Evolutionary conservation across 2,888 invertebrate genomes (phyloP), one percentile per base, ranked within the genome.

Genomic region (Sylvicola cinctus): DNA sequence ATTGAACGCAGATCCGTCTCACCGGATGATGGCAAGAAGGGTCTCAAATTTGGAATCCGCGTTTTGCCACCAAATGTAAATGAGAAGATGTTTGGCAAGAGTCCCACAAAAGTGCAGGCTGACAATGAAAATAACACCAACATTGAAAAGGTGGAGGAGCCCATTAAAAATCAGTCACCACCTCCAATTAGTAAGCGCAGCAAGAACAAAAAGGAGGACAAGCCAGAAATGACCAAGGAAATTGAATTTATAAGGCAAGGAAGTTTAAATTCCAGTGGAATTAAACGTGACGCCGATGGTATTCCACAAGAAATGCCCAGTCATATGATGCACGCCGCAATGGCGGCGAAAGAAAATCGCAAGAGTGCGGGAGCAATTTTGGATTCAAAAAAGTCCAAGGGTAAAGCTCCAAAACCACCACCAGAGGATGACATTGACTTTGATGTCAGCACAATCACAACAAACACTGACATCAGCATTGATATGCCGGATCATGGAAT

Each of bases 401-500:
- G 76, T 1, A 76, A 76, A 57, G 77, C 78, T 2, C 79, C 78
- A 1, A 68, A 69, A 0, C 77, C 75, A 2, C 77, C 77, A 30
- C 36, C 36, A 26, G 29, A 32, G 13, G 31, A 28, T 29, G 41
- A 41, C 14, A 25, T 38, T 13, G n/a, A n/a, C n/a, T n/a, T n/a
- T n/a, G 34, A 39, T 29, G 38, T 30, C 14, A 34, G 32, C 23
- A 39, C 38, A 16, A 31, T 31, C 15, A 37, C 37, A 33, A 33
- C 31, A 25, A 31, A 31, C 13, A 32, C 36, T 8, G 39, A 37
- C 29, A 30, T 40, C 20, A 40, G 30, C 16, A n/a, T 37, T 16
- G 34, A 35, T 12, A 26, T 35, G 4, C 17, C 30, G 3, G 36
- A 37, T 26, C 13, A 26, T 15, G 27, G 16, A 16, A 31, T 4